Percentiles rank a stretch among this genome's conserved stretches.
phyloP scores from a whole-genome alignment of 2,797 vertebrate species.

The Artibeus lituratus region DNA sequence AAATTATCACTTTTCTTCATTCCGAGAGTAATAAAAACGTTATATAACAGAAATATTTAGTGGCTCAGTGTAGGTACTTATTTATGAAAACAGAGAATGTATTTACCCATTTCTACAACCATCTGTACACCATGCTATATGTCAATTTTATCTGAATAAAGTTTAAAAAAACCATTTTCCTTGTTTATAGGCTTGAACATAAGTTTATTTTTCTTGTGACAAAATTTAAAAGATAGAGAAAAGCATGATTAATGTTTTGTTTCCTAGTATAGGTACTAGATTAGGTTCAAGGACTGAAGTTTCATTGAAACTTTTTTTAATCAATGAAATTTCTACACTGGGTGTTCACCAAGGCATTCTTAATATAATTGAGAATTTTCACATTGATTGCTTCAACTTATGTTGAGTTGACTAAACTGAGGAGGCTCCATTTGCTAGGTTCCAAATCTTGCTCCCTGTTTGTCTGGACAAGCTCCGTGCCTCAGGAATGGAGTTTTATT shows the following conservation, averaged over 20 bases:
- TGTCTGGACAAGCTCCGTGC: not conserved
- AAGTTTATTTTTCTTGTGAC: not conserved
- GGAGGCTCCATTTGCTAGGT: not conserved
- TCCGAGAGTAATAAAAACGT: not conserved
- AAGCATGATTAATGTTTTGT: not conserved
- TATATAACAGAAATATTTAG: not conserved
- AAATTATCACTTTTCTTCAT: not conserved
- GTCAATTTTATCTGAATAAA: not conserved
- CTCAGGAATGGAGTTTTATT: not conserved
- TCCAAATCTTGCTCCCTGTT: not conserved
- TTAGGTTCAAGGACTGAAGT: not conserved
- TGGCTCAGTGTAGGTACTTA: not conserved
- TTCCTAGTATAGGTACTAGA: not conserved
- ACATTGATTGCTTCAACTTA: not conserved
- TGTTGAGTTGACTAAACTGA: not conserved
- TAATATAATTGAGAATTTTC: not conserved
- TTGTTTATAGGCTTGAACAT: not conserved
- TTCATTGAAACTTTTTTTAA: not conserved
- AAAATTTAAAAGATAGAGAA: not conserved
- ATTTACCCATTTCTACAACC: not conserved
- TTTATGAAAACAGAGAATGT: not conserved
- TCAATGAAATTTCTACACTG: not conserved
- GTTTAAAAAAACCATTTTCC: too few species aligned
- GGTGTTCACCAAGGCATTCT: not conserved
- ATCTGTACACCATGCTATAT: not conserved